Conservation (phyloP, 2,797 vertebrate genomes). For the Microchirus variegatus region DNA sequence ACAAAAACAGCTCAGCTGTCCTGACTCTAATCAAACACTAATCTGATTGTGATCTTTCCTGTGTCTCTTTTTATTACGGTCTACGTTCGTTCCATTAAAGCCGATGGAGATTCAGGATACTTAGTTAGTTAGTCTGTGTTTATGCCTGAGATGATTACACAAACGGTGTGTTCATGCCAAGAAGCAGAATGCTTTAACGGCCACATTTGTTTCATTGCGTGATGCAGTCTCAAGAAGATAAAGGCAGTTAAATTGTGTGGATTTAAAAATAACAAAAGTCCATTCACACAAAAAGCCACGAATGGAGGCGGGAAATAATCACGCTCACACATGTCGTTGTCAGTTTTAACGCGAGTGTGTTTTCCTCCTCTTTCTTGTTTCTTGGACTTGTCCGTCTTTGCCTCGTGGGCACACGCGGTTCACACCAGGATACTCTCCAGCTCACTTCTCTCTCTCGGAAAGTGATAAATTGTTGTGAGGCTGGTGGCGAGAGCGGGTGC, state of each 20-base stretch:
- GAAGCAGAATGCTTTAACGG: background rate
- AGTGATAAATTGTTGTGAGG: background rate
- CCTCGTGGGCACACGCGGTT: background rate
- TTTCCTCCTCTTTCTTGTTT: background rate
- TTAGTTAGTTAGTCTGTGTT: background rate
- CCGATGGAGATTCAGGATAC: background rate
- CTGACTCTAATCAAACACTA: constrained; percentile 1
- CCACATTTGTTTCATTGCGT: background rate
- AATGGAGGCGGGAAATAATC: no score
- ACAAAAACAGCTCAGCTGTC: background rate
- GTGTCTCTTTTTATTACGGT: background rate
- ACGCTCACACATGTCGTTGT: no score
- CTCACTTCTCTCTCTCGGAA: constrained; percentile 4
- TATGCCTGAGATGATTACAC: constrained; percentile 1
- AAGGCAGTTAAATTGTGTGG: background rate
- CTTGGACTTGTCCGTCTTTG: background rate
- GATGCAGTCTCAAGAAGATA: background rate
- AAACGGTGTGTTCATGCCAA: constrained; percentile 3
- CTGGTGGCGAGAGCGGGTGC: constrained; percentile 1
- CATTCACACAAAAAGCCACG: no score
- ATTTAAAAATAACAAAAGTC: background rate
- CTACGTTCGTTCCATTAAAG: background rate
- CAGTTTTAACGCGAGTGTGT: background rate
- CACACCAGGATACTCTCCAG: background rate
- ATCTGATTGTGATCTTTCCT: constrained; percentile 3